Conservation (phyloP, 2,888 invertebrate species). For the Pterostichus niger region DNA sequence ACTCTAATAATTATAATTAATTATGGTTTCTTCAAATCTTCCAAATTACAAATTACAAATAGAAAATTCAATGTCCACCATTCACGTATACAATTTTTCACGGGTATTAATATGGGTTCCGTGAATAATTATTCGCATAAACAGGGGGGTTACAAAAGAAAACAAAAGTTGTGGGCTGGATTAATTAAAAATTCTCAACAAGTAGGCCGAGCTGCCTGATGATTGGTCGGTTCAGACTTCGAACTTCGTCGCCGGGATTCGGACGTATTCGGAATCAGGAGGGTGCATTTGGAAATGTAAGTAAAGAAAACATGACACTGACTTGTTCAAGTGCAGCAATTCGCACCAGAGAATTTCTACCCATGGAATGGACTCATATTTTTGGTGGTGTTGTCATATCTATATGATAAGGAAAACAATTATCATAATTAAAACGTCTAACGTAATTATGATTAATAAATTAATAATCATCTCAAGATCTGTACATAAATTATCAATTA, state of each 20-base stretch:
- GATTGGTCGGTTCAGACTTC: constrained; percentile 67
- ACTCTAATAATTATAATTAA: constrained; percentile 25
- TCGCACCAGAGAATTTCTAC: constrained; percentile 38
- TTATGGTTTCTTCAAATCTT: constrained; percentile 8
- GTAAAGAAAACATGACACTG: constrained; percentile 45
- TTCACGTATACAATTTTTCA: background rate
- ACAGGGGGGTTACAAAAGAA: constrained; percentile 72
- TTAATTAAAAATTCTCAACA: constrained; percentile 77
- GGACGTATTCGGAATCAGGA: constrained; percentile 47
- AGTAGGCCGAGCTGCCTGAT: constrained; percentile 72
- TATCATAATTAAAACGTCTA: constrained; percentile 20
- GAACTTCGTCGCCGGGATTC: constrained; percentile 46
- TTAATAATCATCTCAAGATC: constrained; percentile 17
- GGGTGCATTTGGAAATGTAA: constrained; percentile 59
- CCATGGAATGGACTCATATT: constrained; percentile 14
- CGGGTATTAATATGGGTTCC: background rate
- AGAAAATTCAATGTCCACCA: constrained; percentile 15
- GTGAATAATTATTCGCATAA: constrained; percentile 42
- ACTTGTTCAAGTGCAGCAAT: constrained; percentile 36
- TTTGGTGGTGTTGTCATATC: background rate
- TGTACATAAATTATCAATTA: background rate
- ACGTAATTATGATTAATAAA: constrained; percentile 8
- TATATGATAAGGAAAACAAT: constrained; percentile 7
- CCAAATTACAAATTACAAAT: background rate
- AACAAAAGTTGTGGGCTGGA: constrained; percentile 77